Evolutionary conservation across 2,888 invertebrate species (phyloP).

Genomic region (Oligia strigilis): DNA sequence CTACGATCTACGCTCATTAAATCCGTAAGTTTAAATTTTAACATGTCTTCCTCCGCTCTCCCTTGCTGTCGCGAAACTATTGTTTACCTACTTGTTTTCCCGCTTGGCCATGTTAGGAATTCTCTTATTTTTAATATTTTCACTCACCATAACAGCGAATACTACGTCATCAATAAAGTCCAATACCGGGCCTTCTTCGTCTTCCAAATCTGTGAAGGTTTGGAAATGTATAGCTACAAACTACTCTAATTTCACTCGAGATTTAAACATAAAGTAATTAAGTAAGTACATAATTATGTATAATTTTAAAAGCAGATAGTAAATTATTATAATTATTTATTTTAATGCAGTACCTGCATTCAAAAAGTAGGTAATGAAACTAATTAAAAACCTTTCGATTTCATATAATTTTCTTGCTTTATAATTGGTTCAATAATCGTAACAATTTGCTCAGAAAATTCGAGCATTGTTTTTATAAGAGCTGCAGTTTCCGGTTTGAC

Average conservation of each 20-base stretch:
- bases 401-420: slow-evolving; percentile 1
- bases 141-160: slow-evolving; percentile 77
- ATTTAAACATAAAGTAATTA: not conserved
- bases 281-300: not conserved
- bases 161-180: slow-evolving; percentile 82
- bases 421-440: slow-evolving; percentile 6
- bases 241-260: slow-evolving; percentile 1
- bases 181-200: slow-evolving; percentile 82
- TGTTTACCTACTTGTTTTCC: not conserved
- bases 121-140: not conserved
- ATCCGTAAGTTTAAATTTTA: not conserved
- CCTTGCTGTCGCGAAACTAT: not conserved
- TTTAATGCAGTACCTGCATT: no score
- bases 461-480: not conserved
- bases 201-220: slow-evolving; percentile 80
- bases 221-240: not conserved
- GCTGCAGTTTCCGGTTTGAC: slow-evolving; percentile 15
- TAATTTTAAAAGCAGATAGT: not conserved
- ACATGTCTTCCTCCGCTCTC: not conserved
- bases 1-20: not conserved
- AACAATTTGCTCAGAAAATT: slow-evolving; percentile 12
- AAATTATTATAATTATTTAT: no score
- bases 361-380: not conserved
- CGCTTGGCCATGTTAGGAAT: not conserved
- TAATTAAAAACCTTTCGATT: slow-evolving; percentile 27